Evolutionary conservation across 2,888 invertebrate genomes (phyloP).

Genomic region (Eupithecia dodoneata): DNA sequence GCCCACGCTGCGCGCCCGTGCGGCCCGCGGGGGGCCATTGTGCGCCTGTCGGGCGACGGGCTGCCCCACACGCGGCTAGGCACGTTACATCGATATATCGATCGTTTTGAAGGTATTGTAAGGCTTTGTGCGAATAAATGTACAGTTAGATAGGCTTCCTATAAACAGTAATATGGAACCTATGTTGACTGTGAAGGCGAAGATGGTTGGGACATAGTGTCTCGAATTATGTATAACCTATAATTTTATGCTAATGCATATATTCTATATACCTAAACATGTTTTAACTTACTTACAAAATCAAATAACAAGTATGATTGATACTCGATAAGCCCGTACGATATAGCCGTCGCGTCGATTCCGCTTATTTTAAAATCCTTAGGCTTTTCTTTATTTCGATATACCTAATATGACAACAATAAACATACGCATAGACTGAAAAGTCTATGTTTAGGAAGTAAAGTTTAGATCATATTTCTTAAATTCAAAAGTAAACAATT

Average conservation of each 20-base stretch:
- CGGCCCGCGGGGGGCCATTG: slow-evolving; percentile 73
- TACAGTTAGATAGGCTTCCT: slow-evolving; percentile 1
- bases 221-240: neutral
- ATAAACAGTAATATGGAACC: neutral
- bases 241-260: too few relatives aligned
- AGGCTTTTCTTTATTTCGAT: too few relatives aligned
- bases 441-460: too few relatives aligned
- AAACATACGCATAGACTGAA: too few relatives aligned
- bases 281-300: too few relatives aligned
- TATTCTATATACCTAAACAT: too few relatives aligned
- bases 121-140: slow-evolving; percentile 12
- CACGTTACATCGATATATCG: slow-evolving; percentile 45
- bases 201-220: neutral
- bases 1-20: slow-evolving; percentile 46
- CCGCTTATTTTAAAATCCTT: too few relatives aligned
- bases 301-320: too few relatives aligned
- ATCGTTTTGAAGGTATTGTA: slow-evolving; percentile 22
- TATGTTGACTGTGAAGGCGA: neutral
- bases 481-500: neutral
- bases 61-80: slow-evolving; percentile 68
- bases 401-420: too few relatives aligned
- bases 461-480: neutral
- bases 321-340: too few relatives aligned
- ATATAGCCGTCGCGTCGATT: too few relatives aligned
- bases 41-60: slow-evolving; percentile 66